Base-by-base conservation (phyloP, 2,888 invertebrate genomes). In the Pseudococcus jackbeardsleyi region DNA sequence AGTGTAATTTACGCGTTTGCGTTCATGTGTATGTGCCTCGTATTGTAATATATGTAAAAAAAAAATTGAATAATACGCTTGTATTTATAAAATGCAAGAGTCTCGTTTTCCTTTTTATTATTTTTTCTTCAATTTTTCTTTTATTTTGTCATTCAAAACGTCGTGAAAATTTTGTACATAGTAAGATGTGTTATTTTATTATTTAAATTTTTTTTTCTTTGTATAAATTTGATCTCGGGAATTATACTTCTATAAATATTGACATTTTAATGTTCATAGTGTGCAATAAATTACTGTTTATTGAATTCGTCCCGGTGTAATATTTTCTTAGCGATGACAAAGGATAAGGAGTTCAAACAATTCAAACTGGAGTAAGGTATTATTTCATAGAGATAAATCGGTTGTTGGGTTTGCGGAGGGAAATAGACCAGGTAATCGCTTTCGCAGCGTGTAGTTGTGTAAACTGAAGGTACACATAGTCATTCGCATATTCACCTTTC, bases 241-340 rank as follows among this genome's bases (percentile, higher is more conserved):
- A 87, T 87, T 46, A 11, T 72, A 46, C 68, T 42, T 48, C 26
- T 86, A 42, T 68, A 19, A 86, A 86, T 12, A 85, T 86, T 46
- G 86, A 86, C 39, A 77, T 77, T 79, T 48, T 26, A 87, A 48
- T 87, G 87, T 87, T 77, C 33, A 87, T 87, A 87, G 87, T 87
- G 87, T 87, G 87, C 87, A 87, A 87, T 87, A 87, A 79, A 87
- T 86, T 87, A 87, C 48, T 87, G 50, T 87, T 87, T 79, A 87
- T 87, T 87, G 46, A 77, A 72, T 22, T 72, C 26, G 0, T 0
- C 46, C 46, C 46, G 2, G 46, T 5, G 1, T 33, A 11, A 72
- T 72, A 26, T 26, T 72, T 59, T 33, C 26, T 3, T 33, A 1
- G 26, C 26, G 26, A 33, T 3, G 26, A 33, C 26, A 3, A 33